A percentile compares a stretch with the other conserved stretches of the same genome.
Conservation (phyloP, 2,888 invertebrate species). For the Cheilosia scutellata region DNA sequence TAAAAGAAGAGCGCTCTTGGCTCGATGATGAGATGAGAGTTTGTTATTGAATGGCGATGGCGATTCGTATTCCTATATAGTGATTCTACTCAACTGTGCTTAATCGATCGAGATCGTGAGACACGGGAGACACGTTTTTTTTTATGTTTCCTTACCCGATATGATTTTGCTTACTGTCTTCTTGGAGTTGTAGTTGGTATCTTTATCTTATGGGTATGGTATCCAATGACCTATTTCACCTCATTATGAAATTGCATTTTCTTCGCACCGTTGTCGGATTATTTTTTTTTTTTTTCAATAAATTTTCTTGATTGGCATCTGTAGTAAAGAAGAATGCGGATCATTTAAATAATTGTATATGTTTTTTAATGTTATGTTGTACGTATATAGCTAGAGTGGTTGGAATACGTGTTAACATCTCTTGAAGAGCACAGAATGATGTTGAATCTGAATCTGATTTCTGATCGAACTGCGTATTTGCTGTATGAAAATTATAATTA, state of each 20-base stretch:
- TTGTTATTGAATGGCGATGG: conserved; percentile 2
- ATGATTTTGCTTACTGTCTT: not conserved
- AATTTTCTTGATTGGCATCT: too few relatives aligned
- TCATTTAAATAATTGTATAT: too few relatives aligned
- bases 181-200: not conserved
- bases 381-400: too few relatives aligned
- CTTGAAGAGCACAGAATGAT: too few relatives aligned
- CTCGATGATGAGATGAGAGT: conserved; percentile 6
- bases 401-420: too few relatives aligned
- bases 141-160: not conserved
- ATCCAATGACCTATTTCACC: conserved; percentile 2
- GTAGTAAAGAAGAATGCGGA: too few relatives aligned
- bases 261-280: too few relatives aligned
- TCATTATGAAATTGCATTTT: not conserved
- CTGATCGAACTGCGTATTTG: too few relatives aligned
- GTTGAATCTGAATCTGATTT: too few relatives aligned
- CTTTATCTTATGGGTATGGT: not conserved
- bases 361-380: too few relatives aligned
- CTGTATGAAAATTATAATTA: too few relatives aligned
- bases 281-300: not conserved
- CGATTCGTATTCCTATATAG: too few relatives aligned
- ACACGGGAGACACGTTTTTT: not conserved
- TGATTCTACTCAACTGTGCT: not conserved
- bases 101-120: conserved; percentile 21
- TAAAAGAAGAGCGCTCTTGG: conserved; percentile 31